phyloP scores from a whole-genome alignment of 2,113 vertebrate genomes.

The Apaloderma vittatum region DNA sequence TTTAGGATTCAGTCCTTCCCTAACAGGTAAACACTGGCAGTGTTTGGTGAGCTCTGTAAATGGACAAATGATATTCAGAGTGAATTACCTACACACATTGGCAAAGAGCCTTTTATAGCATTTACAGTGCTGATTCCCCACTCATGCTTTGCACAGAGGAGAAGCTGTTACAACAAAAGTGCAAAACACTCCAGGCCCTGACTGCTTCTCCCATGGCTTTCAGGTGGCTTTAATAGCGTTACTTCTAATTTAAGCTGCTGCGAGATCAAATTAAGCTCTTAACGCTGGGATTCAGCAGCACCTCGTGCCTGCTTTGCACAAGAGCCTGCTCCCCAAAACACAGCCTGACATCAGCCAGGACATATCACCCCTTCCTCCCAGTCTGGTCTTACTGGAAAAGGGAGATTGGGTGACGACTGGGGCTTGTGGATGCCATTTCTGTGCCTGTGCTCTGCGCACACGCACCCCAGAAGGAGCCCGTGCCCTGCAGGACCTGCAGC shows the following conservation, averaged over 20 bases:
- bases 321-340: neutral
- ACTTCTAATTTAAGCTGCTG: neutral
- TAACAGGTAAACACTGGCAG: fast-evolving
- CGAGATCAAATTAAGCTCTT: neutral
- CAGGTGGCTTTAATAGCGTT: fast-evolving
- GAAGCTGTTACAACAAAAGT: neutral
- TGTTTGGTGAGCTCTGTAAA: neutral
- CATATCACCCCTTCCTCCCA: neutral
- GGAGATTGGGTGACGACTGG: no score
- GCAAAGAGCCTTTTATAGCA: neutral
- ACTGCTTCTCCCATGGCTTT: neutral
- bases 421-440: neutral
- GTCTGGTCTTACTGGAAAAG: fast-evolving
- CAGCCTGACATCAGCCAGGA: neutral
- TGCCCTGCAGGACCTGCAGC: neutral
- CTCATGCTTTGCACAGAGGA: neutral
- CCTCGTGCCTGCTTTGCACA: neutral
- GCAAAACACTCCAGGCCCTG: neutral
- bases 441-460: no score
- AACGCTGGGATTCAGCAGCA: fast-evolving
- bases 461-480: neutral
- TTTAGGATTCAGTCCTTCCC: neutral
- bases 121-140: neutral
- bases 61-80: neutral
- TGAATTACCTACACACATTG: fast-evolving